Conservation (phyloP, 2,797 vertebrate genomes). For the Diplodus puntazzo region DNA sequence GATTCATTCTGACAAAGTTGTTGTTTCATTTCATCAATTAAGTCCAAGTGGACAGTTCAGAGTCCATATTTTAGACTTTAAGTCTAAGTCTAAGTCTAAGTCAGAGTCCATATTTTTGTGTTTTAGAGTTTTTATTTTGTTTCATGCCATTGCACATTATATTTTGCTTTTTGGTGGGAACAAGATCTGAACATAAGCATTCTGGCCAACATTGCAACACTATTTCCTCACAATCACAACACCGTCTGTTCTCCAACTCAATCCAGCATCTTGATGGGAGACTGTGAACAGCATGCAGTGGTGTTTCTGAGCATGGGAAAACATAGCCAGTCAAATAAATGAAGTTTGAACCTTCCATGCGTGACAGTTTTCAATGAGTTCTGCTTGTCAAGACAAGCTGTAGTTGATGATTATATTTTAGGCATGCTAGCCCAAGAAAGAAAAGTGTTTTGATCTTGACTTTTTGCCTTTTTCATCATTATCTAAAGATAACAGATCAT, state of each 20-base stretch:
- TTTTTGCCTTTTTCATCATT: neutral
- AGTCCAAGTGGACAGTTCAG: neutral
- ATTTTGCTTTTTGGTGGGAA: slow-evolving; percentile 4
- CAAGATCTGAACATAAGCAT: neutral
- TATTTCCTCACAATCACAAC: neutral
- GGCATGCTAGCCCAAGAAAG: neutral
- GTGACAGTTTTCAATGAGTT: neutral
- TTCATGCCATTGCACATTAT: neutral
- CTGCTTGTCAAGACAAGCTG: neutral
- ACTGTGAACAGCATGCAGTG: neutral
- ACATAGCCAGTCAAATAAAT: neutral
- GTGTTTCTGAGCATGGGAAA: neutral
- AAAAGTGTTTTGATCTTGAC: neutral
- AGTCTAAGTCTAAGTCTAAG: no score
- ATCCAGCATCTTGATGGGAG: slow-evolving; percentile 1
- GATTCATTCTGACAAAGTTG: neutral
- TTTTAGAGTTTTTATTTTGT: neutral
- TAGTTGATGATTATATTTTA: neutral
- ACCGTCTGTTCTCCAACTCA: neutral
- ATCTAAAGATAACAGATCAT: neutral
- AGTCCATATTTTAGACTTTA: neutral
- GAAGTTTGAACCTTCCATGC: neutral
- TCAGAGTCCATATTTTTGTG: neutral
- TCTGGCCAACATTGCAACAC: neutral
- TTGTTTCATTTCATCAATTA: neutral